Percentiles rank a stretch among this genome's conserved stretches.
These are phyloP conservation scores for Crocodylus rhombifer DNA, from an alignment of 2,797 vertebrate species.

Conservation along the genomic window DNA sequence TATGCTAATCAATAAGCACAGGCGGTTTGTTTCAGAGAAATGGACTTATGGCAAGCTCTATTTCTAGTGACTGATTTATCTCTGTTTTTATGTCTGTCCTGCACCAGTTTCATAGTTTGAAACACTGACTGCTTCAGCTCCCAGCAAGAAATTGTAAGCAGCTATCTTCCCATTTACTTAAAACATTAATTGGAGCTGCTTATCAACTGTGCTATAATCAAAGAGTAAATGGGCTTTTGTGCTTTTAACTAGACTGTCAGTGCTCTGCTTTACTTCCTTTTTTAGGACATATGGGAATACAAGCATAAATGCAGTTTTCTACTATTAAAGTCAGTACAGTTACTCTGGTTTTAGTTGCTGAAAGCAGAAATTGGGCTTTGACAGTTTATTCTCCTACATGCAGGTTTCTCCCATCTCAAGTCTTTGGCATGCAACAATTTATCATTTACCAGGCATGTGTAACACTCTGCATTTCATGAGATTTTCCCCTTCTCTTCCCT, in stretches of 20 bases:
- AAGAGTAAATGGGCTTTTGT: neutral
- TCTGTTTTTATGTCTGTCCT: neutral
- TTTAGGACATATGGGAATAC: accelerated
- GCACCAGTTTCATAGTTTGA: neutral
- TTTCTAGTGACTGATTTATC: neutral
- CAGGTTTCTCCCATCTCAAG: neutral
- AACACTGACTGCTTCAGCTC: neutral
- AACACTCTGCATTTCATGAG: neutral
- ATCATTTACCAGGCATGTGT: accelerated
- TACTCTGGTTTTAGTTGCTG: neutral
- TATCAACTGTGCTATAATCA: neutral
- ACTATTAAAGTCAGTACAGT: accelerated
- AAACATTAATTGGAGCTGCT: neutral
- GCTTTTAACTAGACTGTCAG: neutral
- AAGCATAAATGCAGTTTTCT: neutral
- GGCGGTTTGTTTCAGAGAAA: accelerated
- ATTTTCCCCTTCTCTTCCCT: neutral
- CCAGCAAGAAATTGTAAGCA: neutral
- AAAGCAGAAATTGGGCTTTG: neutral
- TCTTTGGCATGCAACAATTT: neutral
- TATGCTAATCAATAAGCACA: neutral
- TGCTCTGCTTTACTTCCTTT: neutral
- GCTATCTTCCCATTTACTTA: neutral
- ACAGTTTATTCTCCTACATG: neutral
- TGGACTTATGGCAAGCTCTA: neutral